phyloP scores from a whole-genome alignment of 2,888 invertebrate species.

The Diarsia dahlii region DNA sequence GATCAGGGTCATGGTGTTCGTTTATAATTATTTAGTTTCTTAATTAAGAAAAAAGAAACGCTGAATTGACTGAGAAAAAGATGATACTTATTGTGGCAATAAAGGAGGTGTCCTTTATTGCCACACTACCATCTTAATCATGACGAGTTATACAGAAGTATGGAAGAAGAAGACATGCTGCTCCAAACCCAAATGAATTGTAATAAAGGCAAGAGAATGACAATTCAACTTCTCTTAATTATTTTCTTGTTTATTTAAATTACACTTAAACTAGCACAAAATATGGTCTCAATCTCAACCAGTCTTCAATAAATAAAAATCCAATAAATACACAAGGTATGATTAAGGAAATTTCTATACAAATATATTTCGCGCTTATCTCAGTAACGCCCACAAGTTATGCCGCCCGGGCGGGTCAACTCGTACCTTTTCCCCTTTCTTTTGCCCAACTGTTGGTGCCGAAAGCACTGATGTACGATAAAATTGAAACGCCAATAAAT shows the following conservation, averaged over 20 bases:
- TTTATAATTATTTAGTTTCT: neutral
- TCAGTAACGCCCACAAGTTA: slow-evolving; percentile 67
- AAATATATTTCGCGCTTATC: slow-evolving; percentile 67
- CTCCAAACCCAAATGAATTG: too few relatives aligned
- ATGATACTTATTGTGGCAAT: too few relatives aligned
- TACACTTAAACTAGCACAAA: neutral
- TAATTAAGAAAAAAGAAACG: too few relatives aligned
- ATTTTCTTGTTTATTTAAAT: neutral
- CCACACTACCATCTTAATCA: too few relatives aligned
- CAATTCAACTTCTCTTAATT: neutral
- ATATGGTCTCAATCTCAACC: neutral
- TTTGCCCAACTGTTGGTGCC: slow-evolving; percentile 49
- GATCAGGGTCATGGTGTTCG: slow-evolving; percentile 30
- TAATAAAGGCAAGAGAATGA: too few relatives aligned
- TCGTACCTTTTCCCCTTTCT: slow-evolving; percentile 58
- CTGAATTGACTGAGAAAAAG: too few relatives aligned
- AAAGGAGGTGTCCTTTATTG: too few relatives aligned
- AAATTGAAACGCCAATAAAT: slow-evolving; percentile 71
- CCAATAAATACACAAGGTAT: slow-evolving; percentile 44
- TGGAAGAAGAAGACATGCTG: too few relatives aligned
- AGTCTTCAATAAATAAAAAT: slow-evolving; percentile 33
- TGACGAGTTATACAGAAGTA: too few relatives aligned
- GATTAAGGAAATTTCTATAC: slow-evolving; percentile 53
- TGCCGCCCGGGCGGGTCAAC: slow-evolving; percentile 59
- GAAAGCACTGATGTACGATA: slow-evolving; percentile 69